Percentiles rank a stretch among this genome's conserved stretches.
Evolutionary conservation across 2,888 invertebrate genomes (phyloP).

Genomic region (Encarsia formosa): DNA sequence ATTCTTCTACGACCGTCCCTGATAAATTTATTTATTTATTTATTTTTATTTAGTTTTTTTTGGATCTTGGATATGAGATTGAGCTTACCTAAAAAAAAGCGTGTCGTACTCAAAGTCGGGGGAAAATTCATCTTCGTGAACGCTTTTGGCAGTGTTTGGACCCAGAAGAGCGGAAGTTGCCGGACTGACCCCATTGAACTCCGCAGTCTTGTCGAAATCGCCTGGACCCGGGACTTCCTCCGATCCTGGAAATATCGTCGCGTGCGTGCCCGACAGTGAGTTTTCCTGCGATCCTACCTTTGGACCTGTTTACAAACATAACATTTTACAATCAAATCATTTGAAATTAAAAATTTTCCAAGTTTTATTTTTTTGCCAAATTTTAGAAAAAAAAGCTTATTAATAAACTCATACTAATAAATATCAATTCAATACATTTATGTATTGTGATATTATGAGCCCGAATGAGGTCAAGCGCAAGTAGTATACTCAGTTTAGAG

Average conservation of each 20-base stretch:
- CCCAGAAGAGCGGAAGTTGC: constrained; percentile 16
- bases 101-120: constrained; percentile 42
- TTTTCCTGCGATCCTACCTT: constrained; percentile 38
- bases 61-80: not conserved
- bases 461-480: too few relatives aligned
- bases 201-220: constrained; percentile 28
- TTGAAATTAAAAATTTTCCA: too few relatives aligned
- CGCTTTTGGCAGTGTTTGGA: constrained; percentile 24
- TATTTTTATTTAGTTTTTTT: too few relatives aligned
- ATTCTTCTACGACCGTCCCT: constrained; percentile 77
- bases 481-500: too few relatives aligned
- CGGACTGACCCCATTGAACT: constrained; percentile 12
- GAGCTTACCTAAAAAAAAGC: constrained; percentile 44
- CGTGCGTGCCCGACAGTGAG: constrained; percentile 39
- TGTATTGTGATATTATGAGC: too few relatives aligned
- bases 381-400: too few relatives aligned
- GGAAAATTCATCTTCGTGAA: constrained; percentile 29
- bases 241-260: constrained; percentile 39
- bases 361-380: too few relatives aligned
- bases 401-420: too few relatives aligned
- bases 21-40: too few relatives aligned
- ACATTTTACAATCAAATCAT: too few relatives aligned
- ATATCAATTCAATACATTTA: too few relatives aligned
- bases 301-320: constrained; percentile 40
- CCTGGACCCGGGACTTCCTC: too few relatives aligned